Evolutionary conservation across 2,113 vertebrate species (phyloP), one percentile per base, ranked within the genome.

Genomic region (Oplegnathus fasciatus): DNA sequence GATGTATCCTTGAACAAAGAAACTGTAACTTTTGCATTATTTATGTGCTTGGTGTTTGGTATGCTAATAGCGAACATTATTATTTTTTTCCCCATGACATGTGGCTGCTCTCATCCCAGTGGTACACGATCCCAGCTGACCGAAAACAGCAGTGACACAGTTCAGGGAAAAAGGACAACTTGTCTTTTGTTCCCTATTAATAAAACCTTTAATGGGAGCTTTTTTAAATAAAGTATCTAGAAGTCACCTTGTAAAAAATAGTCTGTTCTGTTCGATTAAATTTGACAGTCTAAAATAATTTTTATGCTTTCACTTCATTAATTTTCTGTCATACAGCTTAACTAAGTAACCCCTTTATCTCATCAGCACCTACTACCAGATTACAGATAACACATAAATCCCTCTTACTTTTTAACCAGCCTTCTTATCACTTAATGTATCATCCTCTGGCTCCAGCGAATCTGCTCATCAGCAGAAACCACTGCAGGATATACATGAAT

Each of bases 11-110:
- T 92, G 87, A 86, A 88, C 72, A 83, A 54, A 83, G 65, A 80
- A 89, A 86, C 64, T 80, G 82, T 89, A 86, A 74, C 60, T 78
- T 81, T 48, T 86, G 85, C 78, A 90, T 93, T 94, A 93, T 94
- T 84, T 88, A 94, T 94, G 85, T 74, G 55, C 69, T 69, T 44
- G 28, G 37, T 85, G 84, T 88, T 92, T 88, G 76, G 86, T 85
- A 93, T 92, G 85, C 84, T 88, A 91, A 93, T 86, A 44, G 14
- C 52, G 74, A 82, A 82, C 57, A 79, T 72, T 86, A 42, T 80
- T 75, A 30, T 82, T 80, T 71, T 83, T 75, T 73, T 8, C 52
- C n/a, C 42, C 42, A 34, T 86, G 73, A 85, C 88, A 86, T 89
- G 75, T 78, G 86, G 83, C 85, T 66, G 58, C 79, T 74, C 44